Base-by-base conservation (phyloP, 37 sponge, comb jelly and placozoan genomes). In the Sycon ciliatum region DNA sequence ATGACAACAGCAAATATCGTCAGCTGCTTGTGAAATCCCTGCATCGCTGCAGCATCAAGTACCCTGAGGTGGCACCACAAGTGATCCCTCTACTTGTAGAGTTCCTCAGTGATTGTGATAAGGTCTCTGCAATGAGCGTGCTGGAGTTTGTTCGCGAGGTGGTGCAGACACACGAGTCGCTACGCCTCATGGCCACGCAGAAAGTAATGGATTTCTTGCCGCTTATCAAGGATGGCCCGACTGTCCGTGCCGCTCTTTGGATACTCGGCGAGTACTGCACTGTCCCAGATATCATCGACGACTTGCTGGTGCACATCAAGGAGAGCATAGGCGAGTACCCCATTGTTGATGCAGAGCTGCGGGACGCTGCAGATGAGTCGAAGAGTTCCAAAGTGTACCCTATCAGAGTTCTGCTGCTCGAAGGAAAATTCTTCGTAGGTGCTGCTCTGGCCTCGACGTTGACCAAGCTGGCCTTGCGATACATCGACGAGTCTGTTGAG, bases 241-340 rank as follows among this genome's bases (percentile, higher is more conserved):
- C 86, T 26, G 83, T 79, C 60, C 77, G 88, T 39, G 83, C 83
- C 46, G 76, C 81, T 5, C 71, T 98, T 71, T 98, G 99, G 99
- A 90, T 98, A 3, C 79, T 98, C 70, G 99, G 99, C 30, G 94
- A 98, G 76, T 93, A 93, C 77, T 93, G 90, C 38, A 55, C 79
- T 67, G 80, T 88, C 36, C 82, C 80, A 36, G 94, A 98, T 62
- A 93, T 98, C 60, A 54, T 98, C 30, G 69, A 81, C 32, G 94
- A 78, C 24, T 24, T 67, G 9, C 4, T 73, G 4, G 22, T 26
- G 27, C 22, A 28, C 22, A 3, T 3, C 32, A 3, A 27, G 3
- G 4, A 60, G 18, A 42, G 24, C 9, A 38, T 60, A 76, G 27
- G 31, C 6, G 67, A 90, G 92, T 68, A 93, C 13, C 99, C 99